phyloP scores from a whole-genome alignment of 2,888 invertebrate species.

The Pammene aurita region DNA sequence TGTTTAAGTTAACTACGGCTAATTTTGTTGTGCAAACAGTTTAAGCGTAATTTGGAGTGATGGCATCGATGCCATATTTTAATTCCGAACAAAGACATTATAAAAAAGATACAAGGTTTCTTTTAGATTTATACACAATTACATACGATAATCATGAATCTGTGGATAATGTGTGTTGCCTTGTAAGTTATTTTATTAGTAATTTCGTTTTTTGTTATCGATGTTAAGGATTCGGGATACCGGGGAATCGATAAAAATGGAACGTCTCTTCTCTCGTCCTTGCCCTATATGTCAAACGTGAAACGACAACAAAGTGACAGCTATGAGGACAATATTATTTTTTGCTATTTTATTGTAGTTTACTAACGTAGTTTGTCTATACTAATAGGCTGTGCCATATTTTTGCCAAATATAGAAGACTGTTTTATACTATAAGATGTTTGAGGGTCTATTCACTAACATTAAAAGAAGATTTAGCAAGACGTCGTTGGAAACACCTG shows the following conservation, averaged over 20 bases:
- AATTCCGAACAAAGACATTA: constrained; percentile 88
- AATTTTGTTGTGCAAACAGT: constrained; percentile 44
- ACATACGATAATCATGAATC: constrained; percentile 93
- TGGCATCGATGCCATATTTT: constrained; percentile 82
- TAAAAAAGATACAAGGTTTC: constrained; percentile 93
- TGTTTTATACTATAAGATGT: constrained; percentile 76
- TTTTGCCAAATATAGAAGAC: constrained; percentile 72
- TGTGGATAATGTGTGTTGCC: constrained; percentile 87
- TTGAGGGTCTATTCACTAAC: constrained; percentile 72
- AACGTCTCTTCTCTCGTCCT: constrained; percentile 56
- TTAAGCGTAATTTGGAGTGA: constrained; percentile 53
- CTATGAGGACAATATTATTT: constrained; percentile 49
- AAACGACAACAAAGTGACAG: constrained; percentile 51
- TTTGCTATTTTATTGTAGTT: constrained; percentile 48
- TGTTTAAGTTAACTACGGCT: constrained; percentile 45
- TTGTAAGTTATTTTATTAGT: constrained; percentile 76
- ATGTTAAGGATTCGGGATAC: constrained; percentile 11
- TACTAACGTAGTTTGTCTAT: constrained; percentile 15
- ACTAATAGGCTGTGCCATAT: constrained; percentile 61
- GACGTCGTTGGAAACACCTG: constrained; percentile 60
- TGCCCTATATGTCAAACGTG: constrained; percentile 78
- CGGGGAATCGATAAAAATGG: constrained; percentile 54
- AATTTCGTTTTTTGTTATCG: constrained; percentile 33
- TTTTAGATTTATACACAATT: constrained; percentile 92
- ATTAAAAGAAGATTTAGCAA: constrained; percentile 74